Evolutionary conservation across 2,797 vertebrate genomes (phyloP).

Genomic region (Hephaestus fuliginosus): DNA sequence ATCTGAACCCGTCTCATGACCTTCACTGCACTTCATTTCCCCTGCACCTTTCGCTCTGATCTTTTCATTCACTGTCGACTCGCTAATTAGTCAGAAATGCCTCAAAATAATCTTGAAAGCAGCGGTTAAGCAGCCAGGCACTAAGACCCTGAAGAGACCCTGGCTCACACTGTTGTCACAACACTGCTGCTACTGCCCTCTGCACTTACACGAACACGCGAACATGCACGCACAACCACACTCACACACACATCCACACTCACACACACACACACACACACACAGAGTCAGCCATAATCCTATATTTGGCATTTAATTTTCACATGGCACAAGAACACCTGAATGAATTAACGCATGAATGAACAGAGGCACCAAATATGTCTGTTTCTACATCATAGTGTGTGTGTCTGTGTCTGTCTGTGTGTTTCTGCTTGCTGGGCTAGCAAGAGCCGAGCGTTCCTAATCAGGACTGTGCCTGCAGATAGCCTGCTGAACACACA

Average conservation of each 20-base stretch:
- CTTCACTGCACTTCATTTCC: conserved; percentile 38
- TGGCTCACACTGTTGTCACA: conserved; percentile 71
- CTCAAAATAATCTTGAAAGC: conserved; percentile 40
- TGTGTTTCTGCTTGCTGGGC: conserved; percentile 30
- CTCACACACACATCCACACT: conserved; percentile 16
- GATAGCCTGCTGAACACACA: conserved; percentile 46
- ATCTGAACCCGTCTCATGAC: conserved; percentile 40
- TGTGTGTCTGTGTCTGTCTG: conserved; percentile 16
- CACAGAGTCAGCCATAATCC: conserved; percentile 21
- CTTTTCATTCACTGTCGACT: conserved; percentile 42
- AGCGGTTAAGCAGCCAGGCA: conserved; percentile 29
- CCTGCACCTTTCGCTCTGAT: conserved; percentile 26
- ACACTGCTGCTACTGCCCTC: conserved; percentile 73
- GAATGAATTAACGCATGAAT: conserved; percentile 49
- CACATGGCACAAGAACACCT: conserved; percentile 34
- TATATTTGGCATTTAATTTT: conserved; percentile 49
- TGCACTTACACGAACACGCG: conserved; percentile 38
- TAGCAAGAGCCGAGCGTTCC: conserved; percentile 30
- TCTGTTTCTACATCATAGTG: conserved; percentile 27
- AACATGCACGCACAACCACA: conserved; percentile 4
- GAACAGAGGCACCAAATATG: conserved; percentile 41
- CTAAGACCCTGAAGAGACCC: conserved; percentile 72
- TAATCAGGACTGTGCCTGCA: conserved; percentile 65
- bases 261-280: conserved; percentile 24
- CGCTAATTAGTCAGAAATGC: conserved; percentile 51